These are phyloP conservation scores for Oligia fasciuncula DNA, from an alignment of 2,888 invertebrate genomes.

Conservation along the genomic window DNA sequence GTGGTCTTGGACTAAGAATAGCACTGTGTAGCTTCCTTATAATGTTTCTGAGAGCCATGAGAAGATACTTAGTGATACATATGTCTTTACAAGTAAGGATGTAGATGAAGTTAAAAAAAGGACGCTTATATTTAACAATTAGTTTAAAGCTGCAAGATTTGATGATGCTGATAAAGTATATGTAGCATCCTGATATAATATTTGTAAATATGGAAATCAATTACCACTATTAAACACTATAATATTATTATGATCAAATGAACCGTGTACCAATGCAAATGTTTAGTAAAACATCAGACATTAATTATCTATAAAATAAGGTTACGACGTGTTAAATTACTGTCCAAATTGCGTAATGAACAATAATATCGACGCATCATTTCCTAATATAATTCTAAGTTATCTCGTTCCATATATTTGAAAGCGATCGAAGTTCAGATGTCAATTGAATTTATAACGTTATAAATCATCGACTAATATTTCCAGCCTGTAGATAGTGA, in stretches of 20 bases:
- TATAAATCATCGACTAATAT: constrained; percentile 51
- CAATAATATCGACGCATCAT: constrained; percentile 48
- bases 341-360: constrained; percentile 55
- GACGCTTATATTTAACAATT: neutral
- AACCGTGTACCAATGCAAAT: constrained; percentile 11
- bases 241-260: constrained; percentile 6
- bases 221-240: neutral
- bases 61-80: constrained; percentile 40
- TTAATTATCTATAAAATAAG: constrained; percentile 62
- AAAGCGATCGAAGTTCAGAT: constrained; percentile 54
- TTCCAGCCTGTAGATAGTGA: constrained; percentile 40
- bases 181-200: neutral
- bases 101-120: neutral
- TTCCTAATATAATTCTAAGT: constrained; percentile 55
- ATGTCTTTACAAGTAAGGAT: neutral
- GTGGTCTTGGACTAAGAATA: constrained; percentile 56
- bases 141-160: neutral
- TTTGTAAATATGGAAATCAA: neutral
- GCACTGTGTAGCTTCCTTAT: constrained; percentile 49
- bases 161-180: neutral
- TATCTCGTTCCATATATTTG: constrained; percentile 62
- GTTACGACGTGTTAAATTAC: constrained; percentile 60
- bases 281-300: constrained; percentile 47
- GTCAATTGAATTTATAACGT: constrained; percentile 59
- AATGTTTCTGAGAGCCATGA: constrained; percentile 32